Evolutionary conservation across 2,797 vertebrate genomes (phyloP).

Genomic region (Neoniphon sammara): DNA sequence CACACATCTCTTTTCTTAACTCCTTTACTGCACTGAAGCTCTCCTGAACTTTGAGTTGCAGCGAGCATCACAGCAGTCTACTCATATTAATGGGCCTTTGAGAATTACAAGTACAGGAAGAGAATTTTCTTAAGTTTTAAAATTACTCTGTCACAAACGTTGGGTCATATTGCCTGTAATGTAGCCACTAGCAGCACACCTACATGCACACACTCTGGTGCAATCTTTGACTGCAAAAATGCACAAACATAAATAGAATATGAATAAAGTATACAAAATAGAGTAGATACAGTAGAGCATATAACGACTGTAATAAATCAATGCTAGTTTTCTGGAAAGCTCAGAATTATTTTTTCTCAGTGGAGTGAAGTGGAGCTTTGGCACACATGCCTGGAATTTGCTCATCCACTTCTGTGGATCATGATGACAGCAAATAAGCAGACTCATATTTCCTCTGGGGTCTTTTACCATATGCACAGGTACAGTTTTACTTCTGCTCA

Average conservation of each 20-base stretch:
- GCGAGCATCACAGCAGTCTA: constrained; percentile 30
- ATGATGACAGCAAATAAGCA: constrained; percentile 27
- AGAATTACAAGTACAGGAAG: constrained; percentile 32
- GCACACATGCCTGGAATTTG: constrained; percentile 23
- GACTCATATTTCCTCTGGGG: constrained; percentile 41
- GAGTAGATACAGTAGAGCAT: background rate
- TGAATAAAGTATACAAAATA: background rate
- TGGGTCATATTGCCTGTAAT: background rate
- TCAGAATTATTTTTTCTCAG: constrained; percentile 16
- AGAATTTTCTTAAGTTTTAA: constrained; percentile 37
- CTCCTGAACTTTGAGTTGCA: constrained; percentile 12
- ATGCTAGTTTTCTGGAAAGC: constrained; percentile 13
- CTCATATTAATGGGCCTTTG: constrained; percentile 34
- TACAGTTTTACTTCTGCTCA: constrained; percentile 35
- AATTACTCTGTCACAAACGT: too few species aligned
- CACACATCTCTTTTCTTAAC: background rate
- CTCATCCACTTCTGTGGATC: constrained; percentile 38
- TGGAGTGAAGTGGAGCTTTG: constrained; percentile 28
- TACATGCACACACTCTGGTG: background rate
- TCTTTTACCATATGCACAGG: constrained; percentile 54
- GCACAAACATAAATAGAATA: background rate
- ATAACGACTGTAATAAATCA: background rate
- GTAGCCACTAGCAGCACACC: constrained; percentile 11
- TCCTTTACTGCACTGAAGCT: background rate
- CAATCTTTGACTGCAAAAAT: background rate